Conservation (phyloP, 2,797 vertebrate genomes). For the Sebastes aleutianus region DNA sequence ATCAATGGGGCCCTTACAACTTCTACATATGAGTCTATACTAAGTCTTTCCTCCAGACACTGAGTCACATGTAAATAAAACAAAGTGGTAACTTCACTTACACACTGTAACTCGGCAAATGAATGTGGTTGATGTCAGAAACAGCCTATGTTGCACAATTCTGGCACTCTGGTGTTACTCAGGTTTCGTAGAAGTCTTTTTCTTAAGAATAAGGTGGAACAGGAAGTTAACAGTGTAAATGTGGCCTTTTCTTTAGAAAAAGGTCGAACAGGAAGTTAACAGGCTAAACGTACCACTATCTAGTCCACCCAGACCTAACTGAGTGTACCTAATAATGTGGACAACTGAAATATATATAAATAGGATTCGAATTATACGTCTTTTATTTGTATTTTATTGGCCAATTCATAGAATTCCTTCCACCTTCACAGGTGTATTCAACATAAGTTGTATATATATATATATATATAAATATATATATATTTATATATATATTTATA, state of each 20-base stretch:
- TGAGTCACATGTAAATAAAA: not conserved
- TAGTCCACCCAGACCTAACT: not conserved
- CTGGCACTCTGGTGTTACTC: not conserved
- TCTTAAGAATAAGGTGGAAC: not conserved
- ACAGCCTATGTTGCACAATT: not conserved
- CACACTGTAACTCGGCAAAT: not conserved
- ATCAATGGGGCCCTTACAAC: not conserved
- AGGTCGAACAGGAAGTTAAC: too few species aligned
- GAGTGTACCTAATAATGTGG: not conserved
- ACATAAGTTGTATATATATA: too few species aligned
- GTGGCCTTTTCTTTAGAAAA: too few species aligned
- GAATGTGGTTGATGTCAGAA: not conserved
- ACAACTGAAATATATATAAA: not conserved
- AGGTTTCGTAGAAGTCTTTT: not conserved
- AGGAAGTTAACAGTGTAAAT: too few species aligned
- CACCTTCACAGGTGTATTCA: too few species aligned
- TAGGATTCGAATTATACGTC: too few species aligned
- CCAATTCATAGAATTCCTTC: too few species aligned
- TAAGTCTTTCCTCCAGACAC: not conserved
- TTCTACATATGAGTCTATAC: not conserved
- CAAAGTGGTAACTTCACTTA: not conserved
- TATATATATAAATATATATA: not conserved
- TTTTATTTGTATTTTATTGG: too few species aligned
- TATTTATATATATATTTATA: not conserved
- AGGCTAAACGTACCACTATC: too few species aligned